Conservation (phyloP, 1,140 invertebrate genomes). For the Hyphantria cunea region DNA sequence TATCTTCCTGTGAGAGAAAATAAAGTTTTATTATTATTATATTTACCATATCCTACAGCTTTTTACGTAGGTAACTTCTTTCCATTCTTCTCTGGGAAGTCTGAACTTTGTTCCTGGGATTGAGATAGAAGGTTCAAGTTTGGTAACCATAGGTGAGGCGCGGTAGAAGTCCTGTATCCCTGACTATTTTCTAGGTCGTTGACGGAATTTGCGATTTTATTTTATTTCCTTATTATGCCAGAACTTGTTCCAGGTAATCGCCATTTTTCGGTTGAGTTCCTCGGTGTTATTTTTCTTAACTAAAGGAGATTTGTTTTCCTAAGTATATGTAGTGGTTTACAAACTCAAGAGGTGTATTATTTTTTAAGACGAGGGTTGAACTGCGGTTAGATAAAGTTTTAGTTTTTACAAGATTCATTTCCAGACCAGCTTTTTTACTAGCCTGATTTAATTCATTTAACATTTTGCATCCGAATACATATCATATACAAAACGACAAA, state of each 20-base stretch:
- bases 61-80: conserved; percentile 35
- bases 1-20: too few relatives aligned
- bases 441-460: conserved; percentile 31
- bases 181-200: conserved; percentile 12
- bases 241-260: conserved; percentile 13
- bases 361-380: conserved; percentile 5
- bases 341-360: conserved; percentile 14
- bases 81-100: conserved; percentile 39
- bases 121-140: conserved; percentile 33
- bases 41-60: conserved; percentile 36
- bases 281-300: conserved; percentile 21
- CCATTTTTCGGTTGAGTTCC: conserved; percentile 21
- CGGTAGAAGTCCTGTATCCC: conserved; percentile 11
- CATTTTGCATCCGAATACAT: too few relatives aligned
- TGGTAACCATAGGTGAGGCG: conserved; percentile 14
- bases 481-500: too few relatives aligned
- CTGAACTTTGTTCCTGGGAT: conserved; percentile 33
- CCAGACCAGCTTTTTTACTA: conserved; percentile 29
- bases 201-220: conserved; percentile 7
- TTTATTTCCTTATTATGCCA: conserved; percentile 5
- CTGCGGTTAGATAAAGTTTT: conserved; percentile 30
- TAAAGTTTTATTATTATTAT: too few relatives aligned
- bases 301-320: conserved; percentile 29
- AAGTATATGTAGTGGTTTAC: conserved; percentile 23
- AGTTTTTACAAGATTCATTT: conserved; percentile 34